A percentile compares a stretch with the other conserved stretches of the same genome.
These are phyloP conservation scores for Callosobruchus maculatus DNA, from an alignment of 2,888 invertebrate genomes.

Conservation along the genomic window DNA sequence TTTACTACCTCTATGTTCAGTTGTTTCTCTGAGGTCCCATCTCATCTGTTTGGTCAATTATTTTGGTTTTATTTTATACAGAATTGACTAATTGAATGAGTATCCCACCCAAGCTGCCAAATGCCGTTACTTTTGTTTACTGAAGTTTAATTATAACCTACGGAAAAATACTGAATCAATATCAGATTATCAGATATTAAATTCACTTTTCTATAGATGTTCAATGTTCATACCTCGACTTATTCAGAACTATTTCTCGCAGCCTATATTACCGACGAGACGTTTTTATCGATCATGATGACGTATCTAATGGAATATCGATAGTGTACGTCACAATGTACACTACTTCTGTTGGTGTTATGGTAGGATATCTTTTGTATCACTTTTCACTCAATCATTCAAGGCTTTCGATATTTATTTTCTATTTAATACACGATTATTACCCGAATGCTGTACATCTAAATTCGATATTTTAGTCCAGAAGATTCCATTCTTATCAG, in stretches of 20 bases:
- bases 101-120: too few species aligned
- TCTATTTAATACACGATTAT: too few species aligned
- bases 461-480: background rate
- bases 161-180: too few species aligned
- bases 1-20: too few species aligned
- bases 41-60: too few species aligned
- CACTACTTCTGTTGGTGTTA: background rate
- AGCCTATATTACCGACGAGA: background rate
- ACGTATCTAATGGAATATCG: background rate
- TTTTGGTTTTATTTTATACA: too few species aligned
- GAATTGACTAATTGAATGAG: too few species aligned
- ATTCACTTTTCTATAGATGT: too few species aligned
- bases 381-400: background rate
- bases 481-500: background rate
- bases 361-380: background rate
- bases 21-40: too few species aligned
- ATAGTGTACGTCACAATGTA: background rate
- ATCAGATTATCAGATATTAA: too few species aligned
- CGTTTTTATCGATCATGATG: background rate
- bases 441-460: background rate
- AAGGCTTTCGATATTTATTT: background rate
- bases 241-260: background rate
- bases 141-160: too few species aligned
- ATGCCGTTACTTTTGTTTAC: too few species aligned
- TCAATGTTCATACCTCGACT: background rate